Evolutionary conservation across 2,888 invertebrate genomes (phyloP).

Genomic region (Romanomermis culicivorax): DNA sequence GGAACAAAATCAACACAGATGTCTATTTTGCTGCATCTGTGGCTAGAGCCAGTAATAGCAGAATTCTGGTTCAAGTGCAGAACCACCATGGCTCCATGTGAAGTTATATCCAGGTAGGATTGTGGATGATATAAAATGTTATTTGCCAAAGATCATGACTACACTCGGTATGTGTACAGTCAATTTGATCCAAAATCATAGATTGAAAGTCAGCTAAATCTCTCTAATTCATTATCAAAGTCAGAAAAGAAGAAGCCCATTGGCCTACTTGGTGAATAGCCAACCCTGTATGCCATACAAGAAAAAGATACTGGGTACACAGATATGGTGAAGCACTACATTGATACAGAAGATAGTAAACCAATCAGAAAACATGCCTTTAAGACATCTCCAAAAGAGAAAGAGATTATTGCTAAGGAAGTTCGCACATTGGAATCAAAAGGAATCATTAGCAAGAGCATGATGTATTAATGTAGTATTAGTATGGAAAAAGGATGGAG

Average conservation of each 20-base stretch:
- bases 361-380: not conserved
- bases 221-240: too few relatives aligned
- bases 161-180: too few relatives aligned
- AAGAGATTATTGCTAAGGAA: not conserved
- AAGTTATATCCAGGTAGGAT: not conserved
- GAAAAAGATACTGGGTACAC: not conserved
- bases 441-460: not conserved
- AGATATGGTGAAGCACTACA: not conserved
- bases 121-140: not conserved
- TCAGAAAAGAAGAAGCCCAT: too few relatives aligned
- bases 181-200: too few relatives aligned
- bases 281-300: not conserved
- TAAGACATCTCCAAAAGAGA: too few relatives aligned
- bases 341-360: not conserved
- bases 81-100: not conserved
- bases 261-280: too few relatives aligned
- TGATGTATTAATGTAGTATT: too few relatives aligned
- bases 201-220: too few relatives aligned
- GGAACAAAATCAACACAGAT: too few relatives aligned
- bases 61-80: not conserved
- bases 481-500: not conserved
- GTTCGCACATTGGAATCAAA: not conserved
- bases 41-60: not conserved
- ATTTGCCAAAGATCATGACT: too few relatives aligned
- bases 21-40: too few relatives aligned